Base-by-base conservation (phyloP, 2,888 invertebrate species). In the Meteorus cinctellus region DNA sequence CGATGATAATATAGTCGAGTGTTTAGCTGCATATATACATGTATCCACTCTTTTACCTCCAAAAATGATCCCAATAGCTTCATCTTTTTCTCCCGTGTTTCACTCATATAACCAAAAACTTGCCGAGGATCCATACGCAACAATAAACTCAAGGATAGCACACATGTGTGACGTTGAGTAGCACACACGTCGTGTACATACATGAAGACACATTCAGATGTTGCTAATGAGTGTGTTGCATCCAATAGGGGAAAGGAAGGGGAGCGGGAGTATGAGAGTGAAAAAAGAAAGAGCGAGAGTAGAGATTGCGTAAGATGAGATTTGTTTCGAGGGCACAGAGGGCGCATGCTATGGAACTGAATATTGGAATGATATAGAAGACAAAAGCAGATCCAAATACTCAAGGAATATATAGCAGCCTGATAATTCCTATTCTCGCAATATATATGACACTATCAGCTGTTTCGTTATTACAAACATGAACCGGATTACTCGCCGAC, bases 391-490 rank as follows among this genome's bases (percentile, higher is more conserved):
- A 78, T 36, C 78, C 63, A 75, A 81, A 76, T 77, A 76, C 78
- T 80, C 79, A 81, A 81, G 81, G 81, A 79, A 82, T 82, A 81
- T 77, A 80, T 81, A 82, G 82, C 81, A 83, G 83, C 79, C 81
- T 82, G 81, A 81, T 86, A 86, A 86, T 86, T 86, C 85, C 83
- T 85, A 85, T 84, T 81, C 81, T 55, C 82, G 63, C 76, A 77
- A 77, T 79, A 78, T 82, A 80, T 83, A 82, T 84, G 84, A 84
- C 85, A 84, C 82, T 85, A 84, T 86, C 85, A 85, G 86, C 85
- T 86, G 85, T 84, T 86, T 81, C 84, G 82, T 84, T 86, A 85
- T 85, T 85, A 83, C 84, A 82, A 80, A 81, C 80, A 84, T 82
- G 84, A 82, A 83, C 82, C 81, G 8, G 19, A 80, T 71, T 77